Percentiles rank a stretch among this genome's conserved stretches.
phyloP scores from a whole-genome alignment of 2,888 invertebrate species.

The Pegoplata infirma region DNA sequence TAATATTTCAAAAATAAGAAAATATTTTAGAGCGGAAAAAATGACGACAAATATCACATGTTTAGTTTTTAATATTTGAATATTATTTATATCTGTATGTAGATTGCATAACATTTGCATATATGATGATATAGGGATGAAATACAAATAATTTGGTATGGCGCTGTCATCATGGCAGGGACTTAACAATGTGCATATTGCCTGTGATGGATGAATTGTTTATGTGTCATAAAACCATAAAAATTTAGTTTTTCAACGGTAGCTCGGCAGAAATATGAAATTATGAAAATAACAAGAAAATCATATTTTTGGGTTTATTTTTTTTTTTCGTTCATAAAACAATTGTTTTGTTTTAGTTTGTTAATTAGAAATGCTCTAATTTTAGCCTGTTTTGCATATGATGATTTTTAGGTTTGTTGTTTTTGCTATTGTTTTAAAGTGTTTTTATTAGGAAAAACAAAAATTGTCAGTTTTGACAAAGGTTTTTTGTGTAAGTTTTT shows the following conservation, averaged over 20 bases:
- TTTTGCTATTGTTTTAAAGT: slow-evolving; percentile 4
- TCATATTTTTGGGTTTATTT: slow-evolving; percentile 50
- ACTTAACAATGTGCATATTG: too few species aligned
- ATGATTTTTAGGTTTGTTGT: slow-evolving; percentile 6
- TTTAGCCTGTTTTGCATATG: slow-evolving; percentile 58
- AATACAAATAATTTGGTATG: too few species aligned
- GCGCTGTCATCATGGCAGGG: background rate
- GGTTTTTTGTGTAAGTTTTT: slow-evolving; percentile 11
- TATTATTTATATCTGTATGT: too few species aligned
- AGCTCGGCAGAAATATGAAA: slow-evolving; percentile 44
- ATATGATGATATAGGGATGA: slow-evolving; percentile 26
- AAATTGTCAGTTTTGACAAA: slow-evolving; percentile 37
- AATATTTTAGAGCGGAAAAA: slow-evolving; percentile 24
- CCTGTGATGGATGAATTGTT: slow-evolving; percentile 33
- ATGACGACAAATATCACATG: slow-evolving; percentile 6
- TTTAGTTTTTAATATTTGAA: slow-evolving; percentile 1
- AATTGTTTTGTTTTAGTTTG: slow-evolving; percentile 20
- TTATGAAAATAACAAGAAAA: slow-evolving; percentile 44
- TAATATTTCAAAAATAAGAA: slow-evolving; percentile 21
- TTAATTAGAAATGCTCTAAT: slow-evolving; percentile 63
- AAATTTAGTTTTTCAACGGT: slow-evolving; percentile 41
- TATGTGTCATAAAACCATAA: slow-evolving; percentile 52
- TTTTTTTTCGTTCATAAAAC: slow-evolving; percentile 6
- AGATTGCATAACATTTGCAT: slow-evolving; percentile 57
- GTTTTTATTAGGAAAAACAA: slow-evolving; percentile 52